Percentiles rank a stretch among this genome's conserved stretches.
phyloP scores from a whole-genome alignment of 2,797 vertebrate genomes.

The Bovichtus variegatus region DNA sequence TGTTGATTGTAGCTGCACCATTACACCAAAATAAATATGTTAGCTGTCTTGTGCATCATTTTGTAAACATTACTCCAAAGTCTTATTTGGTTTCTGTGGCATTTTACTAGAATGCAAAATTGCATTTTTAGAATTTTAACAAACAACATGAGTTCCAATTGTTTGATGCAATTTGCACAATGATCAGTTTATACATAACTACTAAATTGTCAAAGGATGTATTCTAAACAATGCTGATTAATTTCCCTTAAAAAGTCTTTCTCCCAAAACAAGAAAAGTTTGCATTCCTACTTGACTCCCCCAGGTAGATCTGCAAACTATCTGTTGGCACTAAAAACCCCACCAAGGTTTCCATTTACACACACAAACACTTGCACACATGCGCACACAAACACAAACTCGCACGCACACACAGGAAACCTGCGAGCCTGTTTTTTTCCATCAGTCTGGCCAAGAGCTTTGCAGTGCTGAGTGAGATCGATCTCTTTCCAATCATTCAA shows the following conservation, averaged over 20 bases:
- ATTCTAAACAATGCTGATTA: not conserved
- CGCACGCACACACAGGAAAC: slow-evolving; percentile 6
- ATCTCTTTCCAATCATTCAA: slow-evolving; percentile 59
- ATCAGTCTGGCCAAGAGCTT: slow-evolving; percentile 54
- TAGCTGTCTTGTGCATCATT: not conserved
- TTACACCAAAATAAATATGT: not conserved
- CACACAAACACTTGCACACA: not conserved
- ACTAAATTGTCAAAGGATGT: not conserved
- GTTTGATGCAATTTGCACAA: not conserved
- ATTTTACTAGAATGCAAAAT: not conserved
- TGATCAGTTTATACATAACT: not conserved
- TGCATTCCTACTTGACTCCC: not conserved
- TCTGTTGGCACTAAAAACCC: slow-evolving; percentile 24
- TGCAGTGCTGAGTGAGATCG: slow-evolving; percentile 49
- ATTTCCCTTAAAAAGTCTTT: not conserved
- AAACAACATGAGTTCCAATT: not conserved
- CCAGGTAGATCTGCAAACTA: slow-evolving; percentile 25
- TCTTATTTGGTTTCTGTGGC: not conserved
- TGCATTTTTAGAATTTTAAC: not conserved
- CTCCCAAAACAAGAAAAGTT: not conserved
- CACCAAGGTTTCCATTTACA: slow-evolving; percentile 25
- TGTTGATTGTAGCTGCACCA: not conserved
- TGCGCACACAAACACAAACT: slow-evolving; percentile 4
- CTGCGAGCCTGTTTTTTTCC: slow-evolving; percentile 52
- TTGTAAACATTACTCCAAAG: not conserved